Base-by-base conservation (phyloP, 2,113 vertebrate species). In the Phyllostomus discolor region DNA sequence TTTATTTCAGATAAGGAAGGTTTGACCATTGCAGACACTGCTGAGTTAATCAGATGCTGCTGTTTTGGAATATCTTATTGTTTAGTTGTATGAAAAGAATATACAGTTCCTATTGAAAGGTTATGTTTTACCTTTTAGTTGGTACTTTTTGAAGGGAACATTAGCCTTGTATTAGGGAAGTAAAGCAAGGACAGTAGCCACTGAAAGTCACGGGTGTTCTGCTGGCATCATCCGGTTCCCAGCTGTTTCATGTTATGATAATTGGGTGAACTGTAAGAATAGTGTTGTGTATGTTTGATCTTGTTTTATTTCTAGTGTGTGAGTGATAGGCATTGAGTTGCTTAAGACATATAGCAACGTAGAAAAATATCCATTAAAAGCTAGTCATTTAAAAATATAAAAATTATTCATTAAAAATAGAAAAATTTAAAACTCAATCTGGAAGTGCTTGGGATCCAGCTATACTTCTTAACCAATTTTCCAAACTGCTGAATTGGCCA, bases 161-260 rank as follows among this genome's bases (percentile, higher is more conserved):
- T 94, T 97, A 92, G 11, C n/a, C 73, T 97, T 93, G 89, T 96
- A 70, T 46, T 90, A 31, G 75, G 86, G 19, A 87, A 75, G 90
- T 0, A 10, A 75, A 79, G 57, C 79, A 90, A 91, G 93, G 75
- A 41, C 0, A 82, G 12, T 91, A 82, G 76, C 67, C 72, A 16
- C 82, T 70, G 66, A 92, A 97, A 85, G 31, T 10, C 38, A 3
- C 5, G 91, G 57, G 80, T 67, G 20, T 90, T 88, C 3, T 20
- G 72, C 81, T 94, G 95, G 35, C 64, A 69, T 70, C 76, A 57
- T 91, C 78, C 89, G 89, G 76, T 52, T 80, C 20, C 33, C 41
- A 28, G 33, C 20, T 88, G 24, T 90, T 94, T 35, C 54, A 14
- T 95, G 75, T 33, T 79, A 57, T 84, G 83, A 94, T 90, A 97